A percentile compares a stretch with the other conserved stretches of the same genome.
phyloP scores from a whole-genome alignment of 2,797 vertebrate species.

The Anisognathus igniventris region DNA sequence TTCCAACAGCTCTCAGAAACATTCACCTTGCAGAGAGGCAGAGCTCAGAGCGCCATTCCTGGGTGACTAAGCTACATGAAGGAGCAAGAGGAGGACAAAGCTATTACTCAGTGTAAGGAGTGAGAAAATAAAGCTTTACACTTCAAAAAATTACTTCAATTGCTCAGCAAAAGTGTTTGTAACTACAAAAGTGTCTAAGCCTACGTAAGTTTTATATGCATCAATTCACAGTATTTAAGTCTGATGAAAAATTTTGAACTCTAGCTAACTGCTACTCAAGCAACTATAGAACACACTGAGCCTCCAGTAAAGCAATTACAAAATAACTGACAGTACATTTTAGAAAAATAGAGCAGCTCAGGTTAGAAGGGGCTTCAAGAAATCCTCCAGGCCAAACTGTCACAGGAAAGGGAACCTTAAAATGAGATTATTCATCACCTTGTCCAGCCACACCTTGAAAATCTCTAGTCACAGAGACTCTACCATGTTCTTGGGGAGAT shows the following conservation, averaged over 20 bases:
- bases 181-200: neutral
- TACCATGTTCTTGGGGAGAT: rapidly evolving
- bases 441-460: neutral
- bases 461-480: neutral
- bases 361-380: neutral
- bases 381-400: neutral
- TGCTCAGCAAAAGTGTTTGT: neutral
- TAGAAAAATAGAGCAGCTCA: neutral
- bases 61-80: neutral
- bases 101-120: neutral
- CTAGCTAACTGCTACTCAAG: neutral
- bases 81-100: neutral
- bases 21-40: neutral
- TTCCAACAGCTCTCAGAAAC: neutral
- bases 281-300: neutral
- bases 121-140: neutral
- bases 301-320: neutral
- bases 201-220: neutral
- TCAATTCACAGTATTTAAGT: neutral
- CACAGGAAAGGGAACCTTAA: neutral
- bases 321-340: neutral
- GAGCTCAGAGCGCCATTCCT: neutral
- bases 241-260: neutral
- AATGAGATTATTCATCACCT: neutral
- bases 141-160: neutral